Evolutionary conservation across 2,888 invertebrate species (phyloP), one percentile per base, ranked within the genome.

Genomic region (Plebejus argus): DNA sequence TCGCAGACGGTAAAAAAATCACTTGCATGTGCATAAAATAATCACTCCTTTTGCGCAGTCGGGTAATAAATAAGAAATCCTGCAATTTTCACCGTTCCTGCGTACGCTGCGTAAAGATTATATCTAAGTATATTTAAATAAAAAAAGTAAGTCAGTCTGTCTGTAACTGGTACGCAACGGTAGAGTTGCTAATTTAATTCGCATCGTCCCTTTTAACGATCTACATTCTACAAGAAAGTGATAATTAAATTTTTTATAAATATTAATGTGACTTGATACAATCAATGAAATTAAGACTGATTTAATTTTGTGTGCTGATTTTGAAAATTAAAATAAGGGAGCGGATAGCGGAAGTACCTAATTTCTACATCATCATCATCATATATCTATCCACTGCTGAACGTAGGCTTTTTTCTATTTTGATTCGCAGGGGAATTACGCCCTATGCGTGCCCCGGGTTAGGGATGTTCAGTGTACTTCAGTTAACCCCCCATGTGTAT

Each of bases 81-180:
- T 74, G 72, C 53, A 8, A 72, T 53, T 71, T 56, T 71, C 71
- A 70, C 71, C 71, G 71, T 35, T 39, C 71, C 71, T 20, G 71
- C 71, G 39, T 71, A 70, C 53, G 12, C 15, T 61, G 23, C 72
- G 70, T 74, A 76, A 78, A 66, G 71, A 71, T 71, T 71, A n/a
- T 71, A 71, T 71, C 71, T 71, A 71, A 10, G 28, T 20, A 61
- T 12, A 61, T 66, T 71, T 71, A 7, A 70, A 70, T 35, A 28
- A 28, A 71, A 71, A 70, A 71, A 71, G 5, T 70, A 71, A 18
- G 33, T 35, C 70, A 70, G 70, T 70, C 70, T 35, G n/a, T 35
- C 35, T 20, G 20, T 71, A 39, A n/a, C 28, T 66, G 12, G 66
- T 66, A 66, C 66, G 28, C 28, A 66, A 66, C 66, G 28, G 28